phyloP scores from a whole-genome alignment of 2,888 invertebrate genomes.

The Chydorus sphaericus region DNA sequence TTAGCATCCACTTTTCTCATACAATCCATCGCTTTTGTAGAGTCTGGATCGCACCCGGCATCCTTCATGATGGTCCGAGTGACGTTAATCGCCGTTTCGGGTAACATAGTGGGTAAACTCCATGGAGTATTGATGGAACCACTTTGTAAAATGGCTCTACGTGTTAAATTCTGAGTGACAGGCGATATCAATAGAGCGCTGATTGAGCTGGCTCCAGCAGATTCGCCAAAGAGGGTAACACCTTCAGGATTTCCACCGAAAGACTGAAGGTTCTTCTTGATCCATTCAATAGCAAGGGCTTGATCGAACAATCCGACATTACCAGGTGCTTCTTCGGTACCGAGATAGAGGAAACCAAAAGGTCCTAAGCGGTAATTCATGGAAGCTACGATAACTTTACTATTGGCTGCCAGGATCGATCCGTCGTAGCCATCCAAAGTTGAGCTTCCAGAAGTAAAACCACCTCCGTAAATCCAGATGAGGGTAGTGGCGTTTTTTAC shows the following conservation, averaged over 20 bases:
- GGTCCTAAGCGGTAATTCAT: slow-evolving; percentile 89
- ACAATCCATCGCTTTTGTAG: slow-evolving; percentile 66
- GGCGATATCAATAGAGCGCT: too few relatives aligned
- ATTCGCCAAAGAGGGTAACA: slow-evolving; percentile 88
- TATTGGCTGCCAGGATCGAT: slow-evolving; percentile 71
- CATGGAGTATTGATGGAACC: slow-evolving; percentile 90
- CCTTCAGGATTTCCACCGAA: slow-evolving; percentile 85
- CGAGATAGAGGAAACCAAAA: slow-evolving; percentile 83
- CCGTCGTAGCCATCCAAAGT: slow-evolving; percentile 96
- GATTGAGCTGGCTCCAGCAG: too few relatives aligned
- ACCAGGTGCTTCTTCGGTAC: slow-evolving; percentile 65
- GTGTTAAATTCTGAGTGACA: slow-evolving; percentile 64
- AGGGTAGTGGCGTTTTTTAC: slow-evolving; percentile 3
- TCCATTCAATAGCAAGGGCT: slow-evolving; percentile 81
- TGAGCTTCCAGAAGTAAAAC: too few relatives aligned
- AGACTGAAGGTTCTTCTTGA: slow-evolving; percentile 75
- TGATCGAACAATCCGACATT: slow-evolving; percentile 91
- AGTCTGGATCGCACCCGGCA: slow-evolving; percentile 59
- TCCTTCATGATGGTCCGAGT: too few relatives aligned
- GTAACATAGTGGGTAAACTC: slow-evolving; percentile 94
- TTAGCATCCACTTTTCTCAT: slow-evolving; percentile 78
- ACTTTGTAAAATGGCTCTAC: slow-evolving; percentile 83
- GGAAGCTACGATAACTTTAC: slow-evolving; percentile 87
- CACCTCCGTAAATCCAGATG: slow-evolving; percentile 56
- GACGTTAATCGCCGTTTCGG: too few relatives aligned